Evolutionary conservation across 2,888 invertebrate genomes (phyloP).

Genomic region (Metellina segmentata): DNA sequence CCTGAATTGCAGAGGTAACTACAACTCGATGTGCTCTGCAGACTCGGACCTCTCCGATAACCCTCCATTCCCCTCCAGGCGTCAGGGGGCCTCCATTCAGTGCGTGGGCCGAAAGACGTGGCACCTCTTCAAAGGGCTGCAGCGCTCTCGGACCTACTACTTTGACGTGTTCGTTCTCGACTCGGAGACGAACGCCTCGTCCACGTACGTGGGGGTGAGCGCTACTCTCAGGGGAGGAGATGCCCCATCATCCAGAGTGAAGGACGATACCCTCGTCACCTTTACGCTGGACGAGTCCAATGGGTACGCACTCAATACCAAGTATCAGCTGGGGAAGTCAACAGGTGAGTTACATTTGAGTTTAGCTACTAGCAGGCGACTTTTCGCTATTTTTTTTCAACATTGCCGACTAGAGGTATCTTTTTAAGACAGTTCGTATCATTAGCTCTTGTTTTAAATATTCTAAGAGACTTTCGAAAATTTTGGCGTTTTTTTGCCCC

Average conservation of each 20-base stretch:
- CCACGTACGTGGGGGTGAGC: conserved; percentile 82
- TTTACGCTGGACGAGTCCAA: conserved; percentile 59
- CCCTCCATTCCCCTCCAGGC: background rate
- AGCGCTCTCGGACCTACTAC: conserved; percentile 83
- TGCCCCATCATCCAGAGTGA: background rate
- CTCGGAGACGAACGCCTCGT: conserved; percentile 83
- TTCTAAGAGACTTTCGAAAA: too few relatives aligned
- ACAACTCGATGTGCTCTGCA: conserved; percentile 83
- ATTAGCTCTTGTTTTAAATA: too few relatives aligned
- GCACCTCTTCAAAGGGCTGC: conserved; percentile 82
- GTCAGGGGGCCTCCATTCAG: conserved; percentile 80
- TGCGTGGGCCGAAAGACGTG: conserved; percentile 83
- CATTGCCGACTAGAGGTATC: too few relatives aligned
- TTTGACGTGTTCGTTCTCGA: conserved; percentile 84
- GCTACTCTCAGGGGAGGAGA: conserved; percentile 42
- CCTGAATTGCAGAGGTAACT: conserved; percentile 79
- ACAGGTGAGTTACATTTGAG: conserved; percentile 18
- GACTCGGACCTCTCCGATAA: conserved; percentile 76
- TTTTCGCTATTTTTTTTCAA: too few relatives aligned
- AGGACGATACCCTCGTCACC: conserved; percentile 57
- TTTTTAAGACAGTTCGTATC: too few relatives aligned
- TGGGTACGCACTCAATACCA: conserved; percentile 54
- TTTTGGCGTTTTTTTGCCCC: too few relatives aligned
- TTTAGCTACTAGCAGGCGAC: background rate
- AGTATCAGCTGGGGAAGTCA: conserved; percentile 51